A percentile compares a stretch with the other conserved stretches of the same genome.
phyloP scores from a whole-genome alignment of 1,140 invertebrate species.

The Achatina immaculata region DNA sequence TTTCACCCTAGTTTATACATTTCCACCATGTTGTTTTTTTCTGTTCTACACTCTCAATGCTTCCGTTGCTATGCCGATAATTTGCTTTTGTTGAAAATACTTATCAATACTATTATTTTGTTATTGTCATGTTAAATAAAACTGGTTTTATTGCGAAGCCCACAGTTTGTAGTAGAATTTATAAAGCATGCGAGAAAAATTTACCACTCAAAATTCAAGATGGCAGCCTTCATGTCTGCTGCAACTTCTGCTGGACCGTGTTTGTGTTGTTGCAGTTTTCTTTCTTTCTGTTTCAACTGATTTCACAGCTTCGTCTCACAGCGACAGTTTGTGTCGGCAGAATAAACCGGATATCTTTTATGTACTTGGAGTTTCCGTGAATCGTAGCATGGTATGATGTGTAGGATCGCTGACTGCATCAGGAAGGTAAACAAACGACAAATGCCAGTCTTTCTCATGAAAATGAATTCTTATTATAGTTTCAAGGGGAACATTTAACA shows the following conservation, averaged over 20 bases:
- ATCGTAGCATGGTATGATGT: no score
- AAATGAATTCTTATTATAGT: no score
- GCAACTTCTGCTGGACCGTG: background rate
- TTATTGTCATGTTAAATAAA: background rate
- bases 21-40: constrained; percentile 20
- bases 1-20: no score
- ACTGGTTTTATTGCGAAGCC: no score
- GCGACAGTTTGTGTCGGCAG: background rate
- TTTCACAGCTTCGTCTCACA: background rate
- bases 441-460: no score
- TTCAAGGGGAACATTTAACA: no score
- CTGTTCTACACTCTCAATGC: constrained; percentile 30
- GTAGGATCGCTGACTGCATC: no score
- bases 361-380: background rate
- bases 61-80: constrained; percentile 29
- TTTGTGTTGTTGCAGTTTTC: background rate
- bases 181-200: constrained; percentile 14
- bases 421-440: no score
- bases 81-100: background rate
- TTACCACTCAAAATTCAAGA: constrained; percentile 32
- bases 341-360: background rate
- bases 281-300: background rate
- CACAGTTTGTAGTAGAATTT: no score
- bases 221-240: constrained; percentile 40
- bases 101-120: background rate